Evolutionary conservation across 2,888 invertebrate genomes (phyloP).

Genomic region (Coleophora flavipennella): DNA sequence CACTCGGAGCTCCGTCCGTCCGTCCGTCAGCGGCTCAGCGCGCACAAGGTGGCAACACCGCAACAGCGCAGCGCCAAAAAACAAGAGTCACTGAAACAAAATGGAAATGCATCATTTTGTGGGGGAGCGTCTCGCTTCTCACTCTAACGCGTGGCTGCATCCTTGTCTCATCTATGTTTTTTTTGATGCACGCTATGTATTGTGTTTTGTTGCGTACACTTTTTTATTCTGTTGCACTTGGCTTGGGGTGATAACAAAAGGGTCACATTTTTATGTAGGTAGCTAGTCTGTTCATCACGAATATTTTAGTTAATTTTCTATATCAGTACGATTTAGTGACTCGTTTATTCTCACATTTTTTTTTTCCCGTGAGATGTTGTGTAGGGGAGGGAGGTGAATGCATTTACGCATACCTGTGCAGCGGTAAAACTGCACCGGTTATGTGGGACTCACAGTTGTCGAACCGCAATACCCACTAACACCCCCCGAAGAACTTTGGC

Average conservation of each 20-base stretch:
- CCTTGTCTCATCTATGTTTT: constrained; percentile 24
- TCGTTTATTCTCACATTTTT: too few relatives aligned
- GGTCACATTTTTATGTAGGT: background rate
- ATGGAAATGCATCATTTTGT: constrained; percentile 22
- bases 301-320: too few relatives aligned
- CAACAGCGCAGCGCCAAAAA: constrained; percentile 4
- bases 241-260: background rate
- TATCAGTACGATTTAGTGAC: too few relatives aligned
- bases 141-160: constrained; percentile 16
- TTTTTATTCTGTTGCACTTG: constrained; percentile 1
- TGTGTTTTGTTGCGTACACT: background rate
- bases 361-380: too few relatives aligned
- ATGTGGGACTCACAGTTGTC: too few relatives aligned
- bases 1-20: background rate
- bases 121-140: constrained; percentile 22
- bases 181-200: constrained; percentile 12
- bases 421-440: too few relatives aligned
- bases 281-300: too few relatives aligned
- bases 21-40: too few relatives aligned
- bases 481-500: too few relatives aligned
- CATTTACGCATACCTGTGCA: too few relatives aligned
- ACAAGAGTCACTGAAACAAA: constrained; percentile 8
- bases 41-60: constrained; percentile 15
- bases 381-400: too few relatives aligned
- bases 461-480: too few relatives aligned